phyloP scores from a whole-genome alignment of 2,888 invertebrate genomes.

The Tiliacea aurago region DNA sequence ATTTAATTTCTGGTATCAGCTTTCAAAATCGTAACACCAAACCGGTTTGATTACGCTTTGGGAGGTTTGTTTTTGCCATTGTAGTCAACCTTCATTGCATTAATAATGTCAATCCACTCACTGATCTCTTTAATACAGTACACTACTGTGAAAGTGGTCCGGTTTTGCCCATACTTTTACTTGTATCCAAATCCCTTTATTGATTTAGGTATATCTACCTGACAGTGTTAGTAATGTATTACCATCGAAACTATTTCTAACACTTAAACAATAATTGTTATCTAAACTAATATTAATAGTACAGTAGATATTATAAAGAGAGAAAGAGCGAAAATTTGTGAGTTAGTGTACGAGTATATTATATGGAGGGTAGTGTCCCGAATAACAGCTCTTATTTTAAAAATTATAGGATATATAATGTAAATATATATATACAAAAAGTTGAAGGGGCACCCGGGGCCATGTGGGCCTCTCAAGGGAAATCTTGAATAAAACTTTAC shows the following conservation, averaged over 20 bases:
- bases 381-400: no score
- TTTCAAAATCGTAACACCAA: slow-evolving; percentile 14
- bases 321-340: no score
- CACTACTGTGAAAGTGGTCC: slow-evolving; percentile 25
- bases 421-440: no score
- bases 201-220: not conserved
- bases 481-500: no score
- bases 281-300: not conserved
- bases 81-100: slow-evolving; percentile 29
- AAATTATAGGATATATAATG: no score
- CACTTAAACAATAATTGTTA: not conserved
- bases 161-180: slow-evolving; percentile 15
- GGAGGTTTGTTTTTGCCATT: slow-evolving; percentile 1
- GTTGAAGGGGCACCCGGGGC: no score
- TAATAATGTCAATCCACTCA: slow-evolving; percentile 19
- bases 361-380: no score
- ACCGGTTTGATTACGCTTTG: slow-evolving; percentile 32
- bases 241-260: slow-evolving; percentile 1
- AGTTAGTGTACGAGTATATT: no score
- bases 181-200: slow-evolving; percentile 1
- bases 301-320: no score
- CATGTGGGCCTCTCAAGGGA: no score
- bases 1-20: not conserved
- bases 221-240: slow-evolving; percentile 4
- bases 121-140: slow-evolving; percentile 13